Percentiles rank a stretch among this genome's conserved stretches.
Conservation (phyloP, 2,113 vertebrate species). For the Barbus barbus region DNA sequence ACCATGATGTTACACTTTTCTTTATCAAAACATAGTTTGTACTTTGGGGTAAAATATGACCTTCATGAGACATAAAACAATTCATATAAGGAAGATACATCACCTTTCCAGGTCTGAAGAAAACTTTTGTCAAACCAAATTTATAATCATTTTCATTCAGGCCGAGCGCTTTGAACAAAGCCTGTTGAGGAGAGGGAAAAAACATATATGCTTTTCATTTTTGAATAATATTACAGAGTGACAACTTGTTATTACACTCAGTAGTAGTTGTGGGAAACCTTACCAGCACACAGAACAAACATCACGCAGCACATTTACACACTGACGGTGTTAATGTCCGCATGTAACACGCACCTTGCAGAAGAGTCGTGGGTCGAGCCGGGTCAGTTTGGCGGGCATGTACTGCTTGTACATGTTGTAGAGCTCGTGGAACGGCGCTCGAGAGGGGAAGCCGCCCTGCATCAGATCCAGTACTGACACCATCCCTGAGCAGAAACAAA, state of each 20-base stretch:
- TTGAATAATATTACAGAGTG: too few relatives aligned
- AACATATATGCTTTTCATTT: neutral
- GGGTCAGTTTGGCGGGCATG: constrained; percentile 89
- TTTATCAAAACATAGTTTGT: too few relatives aligned
- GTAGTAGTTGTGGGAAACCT: too few relatives aligned
- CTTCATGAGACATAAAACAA: too few relatives aligned
- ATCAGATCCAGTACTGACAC: constrained; percentile 97
- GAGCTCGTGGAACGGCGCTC: constrained; percentile 96
- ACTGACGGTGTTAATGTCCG: too few relatives aligned
- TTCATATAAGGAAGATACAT: constrained; percentile 44
- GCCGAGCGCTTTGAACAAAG: constrained; percentile 96
- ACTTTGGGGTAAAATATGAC: too few relatives aligned
- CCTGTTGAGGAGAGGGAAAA: constrained; percentile 74
- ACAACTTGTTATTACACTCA: too few relatives aligned
- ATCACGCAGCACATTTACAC: neutral
- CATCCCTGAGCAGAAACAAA: constrained; percentile 82
- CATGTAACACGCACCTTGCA: constrained; percentile 83
- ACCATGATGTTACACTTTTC: too few relatives aligned
- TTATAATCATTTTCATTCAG: constrained; percentile 97
- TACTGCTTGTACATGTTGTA: constrained; percentile 99
- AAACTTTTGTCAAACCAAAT: constrained; percentile 96
- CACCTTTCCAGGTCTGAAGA: constrained; percentile 98
- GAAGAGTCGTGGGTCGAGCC: constrained; percentile 94
- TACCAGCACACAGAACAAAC: too few relatives aligned
- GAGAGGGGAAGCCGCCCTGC: constrained; percentile 97